Base-by-base conservation (phyloP, 2,888 invertebrate genomes). In the Tetragonisca angustula region DNA sequence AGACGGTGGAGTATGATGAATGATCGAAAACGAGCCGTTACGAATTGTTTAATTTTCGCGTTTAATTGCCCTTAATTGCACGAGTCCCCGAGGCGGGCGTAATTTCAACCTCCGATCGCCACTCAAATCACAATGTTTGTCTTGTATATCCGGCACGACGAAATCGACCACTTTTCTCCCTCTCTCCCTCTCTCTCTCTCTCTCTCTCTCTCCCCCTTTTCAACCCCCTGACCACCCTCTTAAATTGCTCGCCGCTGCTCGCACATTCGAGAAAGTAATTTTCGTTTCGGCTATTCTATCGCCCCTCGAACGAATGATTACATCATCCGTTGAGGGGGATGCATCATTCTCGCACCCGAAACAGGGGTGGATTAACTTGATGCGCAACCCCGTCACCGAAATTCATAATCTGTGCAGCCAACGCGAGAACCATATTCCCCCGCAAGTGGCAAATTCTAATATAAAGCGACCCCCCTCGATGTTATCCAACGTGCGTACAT, bases 301-400 rank as follows among this genome's bases (percentile, higher is more conserved):
- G 71, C 85, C 86, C 87, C 86, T 84, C 86, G 87, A 90, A 89
- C 91, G 89, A 91, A 91, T 90, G 89, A 91, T 91, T 91, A 91
- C 91, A 91, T 91, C 91, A 91, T 87, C 87, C 89, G 81, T 82
- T 61, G 61, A 43, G 81, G 84, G 89, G 88, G 89, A 88, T 88
- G 91, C 90, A 87, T 91, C 91, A 89, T 90, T 83, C 88, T 87
- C 89, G 85, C 89, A 82, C 88, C 84, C 82, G 36, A 80, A 71
- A 61, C 74, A 89, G 86, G 83, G 86, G 78, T 84, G 90, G 86
- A 88, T 89, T 89, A 89, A 89, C 88, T 88, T 79, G 88, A 88
- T 88, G 90, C 84, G 90, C 83, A 84, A 83, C 81, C 88, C 83
- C 86, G 90, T 88, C 83, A 84, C 89, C 79, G 73, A 86, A 89